These are phyloP conservation scores for Schizothorax lantsangensis DNA, from an alignment of 2,797 vertebrate genomes.

Conservation along the genomic window DNA sequence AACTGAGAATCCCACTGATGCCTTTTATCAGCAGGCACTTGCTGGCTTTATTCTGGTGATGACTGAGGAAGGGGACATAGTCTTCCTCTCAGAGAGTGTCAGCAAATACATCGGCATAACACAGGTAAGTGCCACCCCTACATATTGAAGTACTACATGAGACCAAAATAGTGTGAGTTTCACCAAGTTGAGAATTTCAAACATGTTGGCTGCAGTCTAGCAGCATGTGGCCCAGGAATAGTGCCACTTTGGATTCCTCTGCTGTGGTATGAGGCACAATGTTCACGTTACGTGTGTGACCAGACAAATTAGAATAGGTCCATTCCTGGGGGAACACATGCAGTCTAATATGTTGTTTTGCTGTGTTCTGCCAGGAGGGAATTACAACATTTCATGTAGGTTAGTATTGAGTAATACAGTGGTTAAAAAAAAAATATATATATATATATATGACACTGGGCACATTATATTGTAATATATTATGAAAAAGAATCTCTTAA, in stretches of 20 bases:
- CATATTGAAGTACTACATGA: not conserved
- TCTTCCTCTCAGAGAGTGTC: constrained; percentile 88
- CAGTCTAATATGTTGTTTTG: not conserved
- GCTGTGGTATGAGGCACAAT: not conserved
- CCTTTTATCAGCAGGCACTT: constrained; percentile 83
- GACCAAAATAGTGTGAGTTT: not conserved
- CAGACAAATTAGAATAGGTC: constrained; percentile 3
- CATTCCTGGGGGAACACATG: not conserved
- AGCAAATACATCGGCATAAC: constrained; percentile 85
- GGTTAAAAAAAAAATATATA: no score
- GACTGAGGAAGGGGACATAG: constrained; percentile 86
- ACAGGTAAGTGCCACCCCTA: constrained; percentile 70
- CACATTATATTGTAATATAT: not conserved
- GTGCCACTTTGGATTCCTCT: not conserved
- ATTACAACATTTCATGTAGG: not conserved
- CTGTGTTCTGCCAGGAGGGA: not conserved
- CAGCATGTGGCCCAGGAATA: not conserved
- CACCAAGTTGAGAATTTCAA: not conserved
- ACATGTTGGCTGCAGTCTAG: not conserved
- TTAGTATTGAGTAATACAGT: not conserved
- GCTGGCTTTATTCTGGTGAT: constrained; percentile 88
- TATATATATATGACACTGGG: not conserved
- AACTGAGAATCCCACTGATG: constrained; percentile 75
- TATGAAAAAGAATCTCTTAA: not conserved
- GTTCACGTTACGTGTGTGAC: not conserved